Percentiles rank a stretch among this genome's conserved stretches.
Conservation (phyloP, 1,140 invertebrate genomes). For the Octopus bimaculoides region DNA sequence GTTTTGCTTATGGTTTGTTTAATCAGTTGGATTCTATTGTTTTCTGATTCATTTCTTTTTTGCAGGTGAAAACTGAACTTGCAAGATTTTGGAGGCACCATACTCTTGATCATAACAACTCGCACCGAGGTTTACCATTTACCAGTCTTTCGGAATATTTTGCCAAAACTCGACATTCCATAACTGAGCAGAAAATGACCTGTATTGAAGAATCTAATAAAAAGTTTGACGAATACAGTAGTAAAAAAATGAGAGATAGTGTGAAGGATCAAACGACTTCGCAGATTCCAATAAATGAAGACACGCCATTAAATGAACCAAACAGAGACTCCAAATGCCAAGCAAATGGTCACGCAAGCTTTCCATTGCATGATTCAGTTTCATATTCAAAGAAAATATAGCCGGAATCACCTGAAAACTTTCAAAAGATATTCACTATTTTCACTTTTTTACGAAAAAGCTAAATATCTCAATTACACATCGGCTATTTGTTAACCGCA, state of each 20-base stretch:
- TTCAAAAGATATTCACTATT: too few species aligned
- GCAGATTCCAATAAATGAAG: not conserved
- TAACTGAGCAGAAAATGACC: not conserved
- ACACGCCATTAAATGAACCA: not conserved
- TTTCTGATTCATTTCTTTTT: not conserved
- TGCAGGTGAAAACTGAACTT: constrained; percentile 39
- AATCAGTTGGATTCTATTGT: too few species aligned
- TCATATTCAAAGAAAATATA: not conserved
- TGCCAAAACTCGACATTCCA: not conserved
- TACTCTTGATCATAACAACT: not conserved
- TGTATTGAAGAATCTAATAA: not conserved
- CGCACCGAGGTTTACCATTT: not conserved
- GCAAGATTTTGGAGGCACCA: constrained; percentile 36
- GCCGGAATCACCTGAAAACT: too few species aligned
- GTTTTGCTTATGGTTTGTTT: too few species aligned
- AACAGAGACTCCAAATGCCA: not conserved
- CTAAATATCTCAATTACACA: too few species aligned
- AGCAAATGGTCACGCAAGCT: not conserved
- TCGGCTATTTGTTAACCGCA: too few species aligned
- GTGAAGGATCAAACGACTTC: not conserved
- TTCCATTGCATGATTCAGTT: not conserved
- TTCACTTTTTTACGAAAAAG: too few species aligned
- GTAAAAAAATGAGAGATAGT: not conserved
- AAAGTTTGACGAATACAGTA: not conserved
- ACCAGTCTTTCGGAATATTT: constrained; percentile 3